A percentile compares a stretch with the other conserved stretches of the same genome.
Evolutionary conservation across 2,888 invertebrate species (phyloP).

Genomic region (Tyria jacobaeae): DNA sequence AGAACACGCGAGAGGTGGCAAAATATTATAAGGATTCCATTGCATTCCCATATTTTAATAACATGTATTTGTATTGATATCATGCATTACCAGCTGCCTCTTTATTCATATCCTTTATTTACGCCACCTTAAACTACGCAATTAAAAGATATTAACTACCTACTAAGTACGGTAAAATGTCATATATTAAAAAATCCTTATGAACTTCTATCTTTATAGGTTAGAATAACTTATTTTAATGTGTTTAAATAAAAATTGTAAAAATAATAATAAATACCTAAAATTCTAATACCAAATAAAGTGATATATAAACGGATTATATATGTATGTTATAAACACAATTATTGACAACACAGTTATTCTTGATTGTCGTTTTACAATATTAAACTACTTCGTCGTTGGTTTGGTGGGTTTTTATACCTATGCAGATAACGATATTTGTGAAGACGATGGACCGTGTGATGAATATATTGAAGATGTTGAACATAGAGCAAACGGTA

Average conservation of each 20-base stretch:
- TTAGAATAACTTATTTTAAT: background rate
- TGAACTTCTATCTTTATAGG: background rate
- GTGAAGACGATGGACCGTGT: no score
- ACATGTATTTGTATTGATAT: background rate
- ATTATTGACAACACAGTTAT: background rate
- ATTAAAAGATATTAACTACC: background rate
- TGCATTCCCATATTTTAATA: no score
- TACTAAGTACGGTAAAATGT: background rate
- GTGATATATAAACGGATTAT: background rate
- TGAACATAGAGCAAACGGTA: no score
- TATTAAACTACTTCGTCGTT: background rate
- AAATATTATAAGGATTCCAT: no score
- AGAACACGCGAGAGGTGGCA: no score
- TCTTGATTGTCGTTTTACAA: background rate
- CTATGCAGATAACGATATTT: no score
- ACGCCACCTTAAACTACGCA: no score
- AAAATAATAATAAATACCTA: constrained; percentile 1
- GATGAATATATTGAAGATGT: no score
- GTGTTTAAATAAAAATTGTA: background rate
- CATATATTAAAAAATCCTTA: background rate
- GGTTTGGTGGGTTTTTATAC: no score
- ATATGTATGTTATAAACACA: background rate
- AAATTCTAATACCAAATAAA: background rate
- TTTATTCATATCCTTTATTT: background rate
- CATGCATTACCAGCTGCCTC: background rate